phyloP scores from a whole-genome alignment of 2,113 vertebrate genomes.

The Gallinago media region DNA sequence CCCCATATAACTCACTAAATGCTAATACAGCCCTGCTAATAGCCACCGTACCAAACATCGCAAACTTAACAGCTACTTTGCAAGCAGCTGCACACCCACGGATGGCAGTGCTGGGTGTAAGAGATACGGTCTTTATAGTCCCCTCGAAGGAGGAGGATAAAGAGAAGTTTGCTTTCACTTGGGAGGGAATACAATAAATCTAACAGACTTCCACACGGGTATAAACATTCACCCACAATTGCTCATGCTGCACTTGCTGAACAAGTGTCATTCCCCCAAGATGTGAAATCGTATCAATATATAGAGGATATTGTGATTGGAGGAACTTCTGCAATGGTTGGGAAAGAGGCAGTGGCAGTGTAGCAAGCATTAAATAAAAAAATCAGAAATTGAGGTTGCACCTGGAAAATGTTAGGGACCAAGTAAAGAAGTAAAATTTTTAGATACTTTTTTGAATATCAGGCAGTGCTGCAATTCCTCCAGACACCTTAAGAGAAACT shows the following conservation, averaged over 20 bases:
- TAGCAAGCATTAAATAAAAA: not conserved
- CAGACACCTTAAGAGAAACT: too few species aligned
- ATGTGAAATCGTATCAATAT: not conserved
- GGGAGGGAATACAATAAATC: not conserved
- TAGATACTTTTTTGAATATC: too few species aligned
- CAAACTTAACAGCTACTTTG: not conserved
- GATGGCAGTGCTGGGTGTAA: too few species aligned
- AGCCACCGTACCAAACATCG: not conserved
- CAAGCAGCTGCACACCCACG: not conserved
- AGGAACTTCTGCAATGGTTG: not conserved
- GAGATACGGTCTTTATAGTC: too few species aligned
- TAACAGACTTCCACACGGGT: not conserved
- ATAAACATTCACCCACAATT: too few species aligned
- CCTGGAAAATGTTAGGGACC: not conserved
- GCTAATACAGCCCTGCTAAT: too few species aligned
- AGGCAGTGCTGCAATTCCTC: too few species aligned
- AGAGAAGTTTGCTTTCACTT: not conserved
- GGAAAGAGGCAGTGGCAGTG: not conserved
- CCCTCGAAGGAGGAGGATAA: too few species aligned
- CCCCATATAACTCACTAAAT: too few species aligned
- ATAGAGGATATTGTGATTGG: not conserved
- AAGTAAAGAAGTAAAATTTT: too few species aligned
- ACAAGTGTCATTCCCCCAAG: not conserved
- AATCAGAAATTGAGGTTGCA: not conserved
- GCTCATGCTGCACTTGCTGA: too few species aligned